These are phyloP conservation scores for Chydorus sphaericus DNA, from an alignment of 2,888 invertebrate genomes.

Conservation along the genomic window DNA sequence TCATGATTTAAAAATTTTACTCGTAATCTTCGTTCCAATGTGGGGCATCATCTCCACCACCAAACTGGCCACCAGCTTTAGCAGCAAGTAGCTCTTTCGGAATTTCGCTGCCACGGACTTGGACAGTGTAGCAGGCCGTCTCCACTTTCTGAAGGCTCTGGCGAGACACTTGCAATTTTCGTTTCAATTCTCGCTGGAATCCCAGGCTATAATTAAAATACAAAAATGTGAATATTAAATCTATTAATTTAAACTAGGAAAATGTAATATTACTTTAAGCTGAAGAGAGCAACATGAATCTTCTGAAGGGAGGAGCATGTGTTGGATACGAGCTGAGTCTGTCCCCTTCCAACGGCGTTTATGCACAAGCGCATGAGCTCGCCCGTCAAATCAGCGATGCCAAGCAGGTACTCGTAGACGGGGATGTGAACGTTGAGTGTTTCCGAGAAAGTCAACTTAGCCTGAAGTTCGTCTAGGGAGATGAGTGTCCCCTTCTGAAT, in stretches of 20 bases:
- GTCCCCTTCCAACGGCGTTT: slow-evolving; percentile 60
- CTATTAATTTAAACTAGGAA: neutral
- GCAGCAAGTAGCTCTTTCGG: slow-evolving; percentile 48
- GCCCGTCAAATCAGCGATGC: slow-evolving; percentile 73
- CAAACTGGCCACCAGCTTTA: too few relatives aligned
- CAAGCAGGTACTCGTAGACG: slow-evolving; percentile 49
- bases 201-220: slow-evolving; percentile 37
- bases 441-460: slow-evolving; percentile 30
- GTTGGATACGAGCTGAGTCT: slow-evolving; percentile 51
- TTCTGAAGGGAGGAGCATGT: slow-evolving; percentile 55
- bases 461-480: slow-evolving; percentile 41
- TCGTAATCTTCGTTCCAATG: slow-evolving; percentile 2
- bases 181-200: slow-evolving; percentile 41
- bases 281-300: slow-evolving; percentile 26
- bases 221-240: neutral
- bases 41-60: neutral
- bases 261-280: neutral
- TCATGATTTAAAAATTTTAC: too few relatives aligned
- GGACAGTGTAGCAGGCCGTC: slow-evolving; percentile 61
- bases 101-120: slow-evolving; percentile 64
- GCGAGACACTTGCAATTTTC: slow-evolving; percentile 53
- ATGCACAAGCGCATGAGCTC: slow-evolving; percentile 82
- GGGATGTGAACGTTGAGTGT: slow-evolving; percentile 24
- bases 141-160: slow-evolving; percentile 72
- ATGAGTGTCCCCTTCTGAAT: slow-evolving; percentile 44